Base-by-base conservation (phyloP, 2,113 vertebrate genomes). In the Heterotilapia buettikoferi region DNA sequence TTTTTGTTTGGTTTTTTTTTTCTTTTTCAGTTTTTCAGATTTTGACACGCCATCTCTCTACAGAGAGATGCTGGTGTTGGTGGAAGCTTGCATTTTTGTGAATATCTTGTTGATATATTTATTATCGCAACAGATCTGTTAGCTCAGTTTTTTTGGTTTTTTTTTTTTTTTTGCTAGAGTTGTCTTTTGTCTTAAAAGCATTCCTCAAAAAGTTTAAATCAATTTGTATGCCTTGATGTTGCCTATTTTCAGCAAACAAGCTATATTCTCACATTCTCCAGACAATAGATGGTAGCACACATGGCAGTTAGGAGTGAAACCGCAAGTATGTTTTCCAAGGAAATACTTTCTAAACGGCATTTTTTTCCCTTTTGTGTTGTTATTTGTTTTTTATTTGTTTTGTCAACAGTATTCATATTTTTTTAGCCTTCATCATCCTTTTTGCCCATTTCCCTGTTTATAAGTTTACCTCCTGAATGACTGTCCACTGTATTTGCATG, bases 321-420 rank as follows among this genome's bases (percentile, higher is more conserved):
- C 90, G 89, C 92, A 93, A 93, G 93, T 95, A 95, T 85, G 47
- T 66, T 83, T 91, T 66, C 78, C 73, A 56, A 40, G 85, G 26
- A 38, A 84, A 66, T 45, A 18, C 36, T 57, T 80, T 84, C 57
- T 66, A 59, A 33, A 24, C 9, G 1, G 2, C 13, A 53, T 47
- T 86, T 84, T 83, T 83, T 84, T 6, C 26, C 80, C 33, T 87
- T 82, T 81, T 81, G 71, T 86, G n/a, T 79, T 53, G 36, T 90
- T 19, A 38, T 68, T 40, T 68, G 33, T 76, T 88, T 82, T 90
- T 47, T 29, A 18, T 82, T 91, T 50, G 43, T 47, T 76, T 90
- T 43, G 76, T 83, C 50, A 83, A 6, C 84, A 68, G n/a, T 54
- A 68, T 78, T 83, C 80, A 24, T 83, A 4, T 84, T 78, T 90